phyloP scores from a whole-genome alignment of 2,888 invertebrate genomes.

The Latrodectus elegans region DNA sequence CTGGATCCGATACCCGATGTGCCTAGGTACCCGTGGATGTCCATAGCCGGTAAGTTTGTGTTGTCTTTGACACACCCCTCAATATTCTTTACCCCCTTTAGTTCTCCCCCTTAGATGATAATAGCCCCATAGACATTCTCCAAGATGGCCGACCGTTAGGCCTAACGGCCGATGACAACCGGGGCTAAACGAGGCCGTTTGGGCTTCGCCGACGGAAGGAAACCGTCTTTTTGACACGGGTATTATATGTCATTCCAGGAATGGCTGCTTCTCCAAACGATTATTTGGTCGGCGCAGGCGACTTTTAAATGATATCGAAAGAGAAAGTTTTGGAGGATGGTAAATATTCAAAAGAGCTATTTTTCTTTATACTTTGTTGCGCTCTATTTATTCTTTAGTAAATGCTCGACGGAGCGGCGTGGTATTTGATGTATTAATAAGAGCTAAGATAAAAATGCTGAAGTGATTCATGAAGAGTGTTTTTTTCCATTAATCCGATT shows the following conservation, averaged over 20 bases:
- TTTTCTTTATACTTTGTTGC: conserved; percentile 30
- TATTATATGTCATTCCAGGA: conserved; percentile 31
- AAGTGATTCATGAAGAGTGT: no score
- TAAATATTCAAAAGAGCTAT: conserved; percentile 46
- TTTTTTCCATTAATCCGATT: no score
- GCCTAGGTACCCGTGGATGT: conserved; percentile 97
- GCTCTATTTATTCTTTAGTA: conserved; percentile 37
- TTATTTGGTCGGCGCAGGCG: conserved; percentile 46
- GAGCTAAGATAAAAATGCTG: not conserved
- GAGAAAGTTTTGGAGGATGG: conserved; percentile 37
- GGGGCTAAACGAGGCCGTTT: conserved; percentile 52
- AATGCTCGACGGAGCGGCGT: conserved; percentile 4
- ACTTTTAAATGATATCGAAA: conserved; percentile 52
- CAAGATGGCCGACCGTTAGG: conserved; percentile 69
- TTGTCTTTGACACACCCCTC: not conserved
- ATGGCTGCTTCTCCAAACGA: conserved; percentile 28
- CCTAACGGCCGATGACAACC: conserved; percentile 69
- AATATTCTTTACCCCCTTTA: not conserved
- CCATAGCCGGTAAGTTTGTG: conserved; percentile 88
- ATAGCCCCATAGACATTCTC: conserved; percentile 55
- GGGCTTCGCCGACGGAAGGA: conserved; percentile 23
- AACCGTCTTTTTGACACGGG: conserved; percentile 50
- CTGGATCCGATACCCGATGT: conserved; percentile 79
- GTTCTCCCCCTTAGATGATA: conserved; percentile 14
- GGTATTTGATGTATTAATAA: not conserved